These are phyloP conservation scores for Amiota minor DNA, from an alignment of 2,888 invertebrate species.

Conservation along the genomic window DNA sequence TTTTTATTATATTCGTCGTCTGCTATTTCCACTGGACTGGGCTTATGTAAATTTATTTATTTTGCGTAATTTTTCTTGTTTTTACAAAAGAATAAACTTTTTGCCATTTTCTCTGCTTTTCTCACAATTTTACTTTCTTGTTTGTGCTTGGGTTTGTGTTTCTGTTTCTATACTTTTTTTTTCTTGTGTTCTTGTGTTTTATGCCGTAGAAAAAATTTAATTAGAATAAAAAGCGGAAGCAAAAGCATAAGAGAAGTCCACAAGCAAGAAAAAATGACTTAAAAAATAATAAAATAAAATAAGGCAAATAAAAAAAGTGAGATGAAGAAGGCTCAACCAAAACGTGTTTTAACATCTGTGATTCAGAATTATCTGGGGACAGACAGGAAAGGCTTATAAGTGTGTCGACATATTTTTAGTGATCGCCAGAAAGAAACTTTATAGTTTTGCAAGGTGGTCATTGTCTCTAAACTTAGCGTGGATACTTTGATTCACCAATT, in stretches of 20 bases:
- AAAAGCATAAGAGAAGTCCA: conserved; percentile 32
- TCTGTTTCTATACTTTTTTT: conserved; percentile 14
- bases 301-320: conserved; percentile 20
- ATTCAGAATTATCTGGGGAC: no score
- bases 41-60: conserved; percentile 70
- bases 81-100: conserved; percentile 58
- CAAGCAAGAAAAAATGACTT: background rate
- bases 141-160: background rate
- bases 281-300: conserved; percentile 36
- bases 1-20: conserved; percentile 19
- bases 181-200: background rate
- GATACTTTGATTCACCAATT: no score
- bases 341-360: no score
- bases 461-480: no score
- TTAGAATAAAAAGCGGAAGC: conserved; percentile 62
- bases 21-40: conserved; percentile 36
- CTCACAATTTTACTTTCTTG: conserved; percentile 2
- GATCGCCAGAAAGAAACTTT: no score
- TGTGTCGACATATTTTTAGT: no score
- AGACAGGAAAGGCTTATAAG: no score
- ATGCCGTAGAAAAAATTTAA: conserved; percentile 57
- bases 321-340: no score
- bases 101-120: conserved; percentile 14
- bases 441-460: no score
- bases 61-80: conserved; percentile 69